These are phyloP conservation scores for Apeltes quadracus DNA, from an alignment of 2,113 vertebrate species.

Conservation along the genomic window DNA sequence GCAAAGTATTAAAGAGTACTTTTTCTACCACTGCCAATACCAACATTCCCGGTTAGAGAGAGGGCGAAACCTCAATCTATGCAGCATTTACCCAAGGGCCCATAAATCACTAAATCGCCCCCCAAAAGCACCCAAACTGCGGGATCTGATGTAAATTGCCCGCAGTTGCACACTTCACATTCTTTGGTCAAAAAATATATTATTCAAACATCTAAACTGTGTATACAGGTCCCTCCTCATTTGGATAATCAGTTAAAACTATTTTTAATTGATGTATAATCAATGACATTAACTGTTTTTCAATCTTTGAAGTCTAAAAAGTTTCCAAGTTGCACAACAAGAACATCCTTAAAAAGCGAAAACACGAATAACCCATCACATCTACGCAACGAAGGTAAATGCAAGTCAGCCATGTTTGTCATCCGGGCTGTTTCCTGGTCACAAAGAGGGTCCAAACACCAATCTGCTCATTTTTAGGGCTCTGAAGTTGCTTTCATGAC, in stretches of 20 bases:
- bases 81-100: too few relatives aligned
- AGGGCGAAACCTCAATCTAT: too few relatives aligned
- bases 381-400: constrained; percentile 31
- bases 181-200: not conserved
- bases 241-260: not conserved
- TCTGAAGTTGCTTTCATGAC: constrained; percentile 39
- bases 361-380: constrained; percentile 27
- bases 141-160: not conserved
- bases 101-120: too few relatives aligned
- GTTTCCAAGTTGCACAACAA: not conserved
- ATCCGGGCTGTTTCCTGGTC: constrained; percentile 15
- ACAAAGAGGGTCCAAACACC: constrained; percentile 50
- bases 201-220: not conserved
- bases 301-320: not conserved
- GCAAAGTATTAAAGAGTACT: too few relatives aligned
- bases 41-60: too few relatives aligned
- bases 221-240: not conserved
- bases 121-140: too few relatives aligned
- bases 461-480: constrained; percentile 42
- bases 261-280: not conserved
- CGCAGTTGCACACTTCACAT: not conserved
- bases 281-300: not conserved
- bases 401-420: constrained; percentile 43
- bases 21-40: too few relatives aligned
- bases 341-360: not conserved